phyloP scores from a whole-genome alignment of 2,797 vertebrate genomes.

The Chaetophractus vellerosus region DNA sequence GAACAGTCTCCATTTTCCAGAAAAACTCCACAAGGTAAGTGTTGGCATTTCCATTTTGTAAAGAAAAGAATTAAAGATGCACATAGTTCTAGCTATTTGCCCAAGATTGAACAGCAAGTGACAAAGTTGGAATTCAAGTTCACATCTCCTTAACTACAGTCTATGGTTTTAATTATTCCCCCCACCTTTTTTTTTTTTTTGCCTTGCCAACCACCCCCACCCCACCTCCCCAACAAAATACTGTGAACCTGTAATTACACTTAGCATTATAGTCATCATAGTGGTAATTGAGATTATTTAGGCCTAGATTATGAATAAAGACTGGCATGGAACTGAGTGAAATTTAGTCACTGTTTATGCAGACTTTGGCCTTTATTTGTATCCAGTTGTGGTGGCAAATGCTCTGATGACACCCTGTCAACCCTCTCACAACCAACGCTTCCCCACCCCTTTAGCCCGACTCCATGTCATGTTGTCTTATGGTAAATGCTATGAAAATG shows the following conservation, averaged over 20 bases:
- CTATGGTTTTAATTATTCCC: not conserved
- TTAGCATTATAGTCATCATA: not conserved
- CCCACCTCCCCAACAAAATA: not conserved
- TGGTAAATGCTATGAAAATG: not conserved
- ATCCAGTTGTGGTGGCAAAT: not conserved
- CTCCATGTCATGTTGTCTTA: not conserved
- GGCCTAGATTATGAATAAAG: not conserved
- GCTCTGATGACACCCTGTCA: rapidly evolving
- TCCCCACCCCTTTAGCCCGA: not conserved
- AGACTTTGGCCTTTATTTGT: not conserved
- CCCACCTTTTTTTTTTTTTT: not conserved
- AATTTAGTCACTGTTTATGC: not conserved
- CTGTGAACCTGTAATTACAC: not conserved
- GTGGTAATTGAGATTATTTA: not conserved
- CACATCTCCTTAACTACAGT: not conserved
- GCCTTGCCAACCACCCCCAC: not conserved
- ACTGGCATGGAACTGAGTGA: not conserved
- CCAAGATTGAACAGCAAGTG: not conserved
- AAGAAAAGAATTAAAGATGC: conserved; percentile 4
- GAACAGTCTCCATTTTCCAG: not conserved
- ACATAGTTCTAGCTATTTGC: not conserved
- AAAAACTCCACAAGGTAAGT: not conserved
- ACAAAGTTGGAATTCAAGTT: not conserved
- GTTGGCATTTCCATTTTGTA: not conserved
- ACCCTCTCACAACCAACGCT: not conserved